Evolutionary conservation across 2,888 invertebrate genomes (phyloP).

Genomic region (Pristionchus fissidentatus): DNA sequence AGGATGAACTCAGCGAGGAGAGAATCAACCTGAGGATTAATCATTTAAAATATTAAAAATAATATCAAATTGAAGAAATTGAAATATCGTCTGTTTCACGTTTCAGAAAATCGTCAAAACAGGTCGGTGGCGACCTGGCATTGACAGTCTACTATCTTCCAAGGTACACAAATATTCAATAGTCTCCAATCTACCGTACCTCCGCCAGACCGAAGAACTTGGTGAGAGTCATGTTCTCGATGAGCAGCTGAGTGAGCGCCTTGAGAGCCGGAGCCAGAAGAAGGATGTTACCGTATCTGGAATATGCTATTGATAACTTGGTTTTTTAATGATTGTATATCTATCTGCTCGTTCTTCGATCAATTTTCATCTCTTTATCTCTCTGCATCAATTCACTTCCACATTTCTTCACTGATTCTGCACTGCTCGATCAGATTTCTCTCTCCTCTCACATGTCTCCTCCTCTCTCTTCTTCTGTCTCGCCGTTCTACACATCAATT

Average conservation of each 20-base stretch:
- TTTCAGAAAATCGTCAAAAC: neutral
- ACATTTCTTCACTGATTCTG: neutral
- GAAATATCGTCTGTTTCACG: neutral
- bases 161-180: neutral
- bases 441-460: neutral
- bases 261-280: conserved; percentile 73
- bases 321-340: neutral
- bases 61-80: neutral
- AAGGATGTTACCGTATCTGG: conserved; percentile 69
- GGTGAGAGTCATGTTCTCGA: conserved; percentile 75
- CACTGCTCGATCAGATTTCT: neutral
- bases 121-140: neutral
- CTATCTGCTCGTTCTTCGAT: neutral
- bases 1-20: conserved; percentile 73
- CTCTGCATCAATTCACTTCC: neutral
- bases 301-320: neutral
- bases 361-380: neutral
- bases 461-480: neutral
- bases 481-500: neutral
- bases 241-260: conserved; percentile 73
- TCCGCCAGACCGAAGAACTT: conserved; percentile 75
- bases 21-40: conserved; percentile 66
- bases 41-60: neutral
- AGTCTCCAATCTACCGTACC: conserved; percentile 49
- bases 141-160: neutral